These are phyloP conservation scores for Seira sanloemensis DNA, from an alignment of 2,888 invertebrate genomes.

Conservation along the genomic window DNA sequence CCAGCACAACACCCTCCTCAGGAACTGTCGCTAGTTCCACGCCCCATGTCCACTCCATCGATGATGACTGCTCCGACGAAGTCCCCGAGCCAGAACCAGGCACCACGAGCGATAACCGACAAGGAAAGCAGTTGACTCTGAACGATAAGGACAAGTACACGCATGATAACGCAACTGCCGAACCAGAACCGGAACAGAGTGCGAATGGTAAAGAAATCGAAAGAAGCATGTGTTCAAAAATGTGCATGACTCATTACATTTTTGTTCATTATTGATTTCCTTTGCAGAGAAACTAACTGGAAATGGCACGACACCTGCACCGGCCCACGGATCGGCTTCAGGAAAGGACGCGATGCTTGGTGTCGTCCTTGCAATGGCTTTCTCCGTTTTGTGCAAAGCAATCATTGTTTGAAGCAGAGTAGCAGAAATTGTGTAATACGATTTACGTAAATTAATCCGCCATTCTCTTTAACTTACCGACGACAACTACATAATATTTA, in stretches of 20 bases:
- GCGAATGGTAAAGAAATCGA: neutral
- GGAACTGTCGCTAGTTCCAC: neutral
- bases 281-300: slow-evolving; percentile 8
- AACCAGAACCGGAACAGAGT: slow-evolving; percentile 25
- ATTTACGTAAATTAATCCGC: neutral
- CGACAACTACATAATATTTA: too few species aligned
- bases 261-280: neutral
- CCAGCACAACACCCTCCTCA: neutral
- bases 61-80: slow-evolving; percentile 32
- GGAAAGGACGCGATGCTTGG: neutral
- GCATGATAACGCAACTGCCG: slow-evolving; percentile 27
- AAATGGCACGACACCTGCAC: neutral
- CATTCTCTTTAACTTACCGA: too few species aligned
- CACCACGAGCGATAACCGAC: neutral
- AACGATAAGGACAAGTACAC: slow-evolving; percentile 35
- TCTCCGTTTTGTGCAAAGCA: neutral
- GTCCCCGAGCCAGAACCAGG: slow-evolving; percentile 28
- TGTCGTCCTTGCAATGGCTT: neutral
- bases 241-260: neutral
- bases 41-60: neutral
- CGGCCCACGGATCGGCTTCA: neutral
- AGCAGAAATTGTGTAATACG: neutral
- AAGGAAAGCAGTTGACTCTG: slow-evolving; percentile 25
- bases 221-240: neutral
- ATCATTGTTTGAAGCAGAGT: neutral